Percentiles rank a stretch among this genome's conserved stretches.
Evolutionary conservation across 2,888 invertebrate genomes (phyloP).

Genomic region (Morpho helenor): DNA sequence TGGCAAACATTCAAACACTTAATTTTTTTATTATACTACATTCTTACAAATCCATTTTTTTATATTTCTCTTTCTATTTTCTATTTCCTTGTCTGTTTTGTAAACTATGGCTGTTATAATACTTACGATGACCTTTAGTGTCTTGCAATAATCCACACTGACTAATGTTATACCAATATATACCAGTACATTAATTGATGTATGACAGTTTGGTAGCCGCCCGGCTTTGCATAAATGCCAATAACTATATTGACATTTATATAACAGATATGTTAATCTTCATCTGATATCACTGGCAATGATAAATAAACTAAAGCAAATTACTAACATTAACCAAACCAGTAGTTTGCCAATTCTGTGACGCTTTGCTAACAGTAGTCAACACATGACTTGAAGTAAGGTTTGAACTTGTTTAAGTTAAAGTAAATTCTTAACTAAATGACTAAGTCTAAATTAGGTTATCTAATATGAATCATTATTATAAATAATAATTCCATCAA

Average conservation of each 20-base stretch:
- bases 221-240: slow-evolving; percentile 20
- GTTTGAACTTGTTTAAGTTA: no score
- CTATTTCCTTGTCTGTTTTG: no score
- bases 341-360: background rate
- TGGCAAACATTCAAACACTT: no score
- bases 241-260: slow-evolving; percentile 25
- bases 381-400: no score
- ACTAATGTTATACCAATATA: slow-evolving; percentile 13
- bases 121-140: background rate
- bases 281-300: background rate
- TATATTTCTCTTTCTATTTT: no score
- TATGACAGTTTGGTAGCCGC: slow-evolving; percentile 18
- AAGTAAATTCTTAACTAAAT: no score
- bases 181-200: slow-evolving; percentile 19
- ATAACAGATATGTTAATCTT: slow-evolving; percentile 16
- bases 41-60: no score
- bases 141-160: slow-evolving; percentile 11
- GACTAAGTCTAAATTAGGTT: no score
- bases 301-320: slow-evolving; percentile 1
- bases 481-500: no score
- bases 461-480: no score
- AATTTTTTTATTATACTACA: no score
- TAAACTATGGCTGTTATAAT: slow-evolving; percentile 19
- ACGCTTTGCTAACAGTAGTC: no score
- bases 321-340: background rate